Evolutionary conservation across 2,888 invertebrate species (phyloP).

Genomic region (Congeria kusceri): DNA sequence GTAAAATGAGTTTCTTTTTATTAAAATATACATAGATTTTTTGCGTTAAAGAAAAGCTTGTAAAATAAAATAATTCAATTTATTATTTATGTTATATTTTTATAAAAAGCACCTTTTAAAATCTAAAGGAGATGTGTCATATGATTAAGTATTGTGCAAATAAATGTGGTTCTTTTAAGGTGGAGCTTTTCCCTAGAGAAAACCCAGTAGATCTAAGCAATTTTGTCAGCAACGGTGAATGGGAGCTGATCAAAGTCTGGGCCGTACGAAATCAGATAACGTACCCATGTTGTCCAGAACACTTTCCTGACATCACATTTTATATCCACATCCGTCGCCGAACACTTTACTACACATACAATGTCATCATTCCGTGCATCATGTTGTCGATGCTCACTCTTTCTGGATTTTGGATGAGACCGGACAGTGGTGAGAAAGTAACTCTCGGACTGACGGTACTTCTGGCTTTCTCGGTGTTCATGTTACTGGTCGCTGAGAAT

Average conservation of each 20-base stretch:
- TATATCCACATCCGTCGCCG: conserved; percentile 86
- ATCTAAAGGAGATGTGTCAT: too few relatives aligned
- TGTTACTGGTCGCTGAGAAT: conserved; percentile 86
- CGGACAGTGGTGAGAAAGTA: conserved; percentile 85
- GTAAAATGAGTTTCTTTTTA: too few relatives aligned
- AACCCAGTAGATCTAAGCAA: conserved; percentile 81
- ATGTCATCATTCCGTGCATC: conserved; percentile 85
- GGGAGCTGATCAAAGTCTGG: conserved; percentile 79
- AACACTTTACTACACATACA: conserved; percentile 84
- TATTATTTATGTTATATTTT: too few relatives aligned
- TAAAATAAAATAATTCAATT: too few relatives aligned
- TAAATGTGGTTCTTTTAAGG: conserved; percentile 64
- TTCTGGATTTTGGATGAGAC: conserved; percentile 86
- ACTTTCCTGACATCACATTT: conserved; percentile 86
- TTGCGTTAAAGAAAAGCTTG: too few relatives aligned
- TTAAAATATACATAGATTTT: too few relatives aligned
- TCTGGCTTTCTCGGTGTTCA: conserved; percentile 85
- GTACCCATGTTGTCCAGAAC: conserved; percentile 83
- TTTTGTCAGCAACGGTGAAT: conserved; percentile 84
- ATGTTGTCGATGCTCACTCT: conserved; percentile 85
- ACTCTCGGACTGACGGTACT: conserved; percentile 85
- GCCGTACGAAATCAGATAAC: conserved; percentile 81
- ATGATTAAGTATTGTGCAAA: too few relatives aligned
- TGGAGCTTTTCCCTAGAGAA: conserved; percentile 79
- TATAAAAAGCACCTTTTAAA: too few relatives aligned